Conservation (phyloP, 2,113 vertebrate genomes). For the Calypte anna region DNA sequence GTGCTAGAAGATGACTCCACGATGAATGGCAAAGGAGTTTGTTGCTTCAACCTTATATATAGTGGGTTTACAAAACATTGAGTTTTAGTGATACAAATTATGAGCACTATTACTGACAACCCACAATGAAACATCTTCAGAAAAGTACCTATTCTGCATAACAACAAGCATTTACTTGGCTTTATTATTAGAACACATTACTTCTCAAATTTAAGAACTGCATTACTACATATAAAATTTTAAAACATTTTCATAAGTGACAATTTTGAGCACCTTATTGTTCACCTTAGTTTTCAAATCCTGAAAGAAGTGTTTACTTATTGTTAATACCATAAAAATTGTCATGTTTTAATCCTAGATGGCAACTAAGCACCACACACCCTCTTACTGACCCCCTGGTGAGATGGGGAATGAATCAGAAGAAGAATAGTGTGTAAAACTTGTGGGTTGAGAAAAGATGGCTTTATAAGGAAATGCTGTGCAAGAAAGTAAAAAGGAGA, state of each 20-base stretch:
- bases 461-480: too few relatives aligned
- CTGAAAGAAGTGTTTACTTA: conserved; percentile 2
- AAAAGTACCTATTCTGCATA: background rate
- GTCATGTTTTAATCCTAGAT: too few relatives aligned
- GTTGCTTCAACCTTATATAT: background rate
- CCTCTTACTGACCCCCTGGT: too few relatives aligned
- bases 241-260: background rate
- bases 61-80: background rate
- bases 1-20: background rate
- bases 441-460: too few relatives aligned
- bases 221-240: background rate
- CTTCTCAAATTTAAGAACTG: background rate
- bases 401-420: too few relatives aligned
- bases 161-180: background rate
- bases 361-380: too few relatives aligned
- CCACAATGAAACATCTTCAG: background rate
- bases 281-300: background rate
- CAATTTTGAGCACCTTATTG: too few relatives aligned
- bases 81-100: background rate
- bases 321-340: conserved; percentile 43
- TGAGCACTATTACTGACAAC: background rate
- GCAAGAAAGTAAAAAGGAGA: too few relatives aligned
- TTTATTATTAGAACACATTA: background rate
- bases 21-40: background rate
- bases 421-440: too few relatives aligned